Base-by-base conservation (phyloP, 2,113 vertebrate genomes). In the Zeus faber region DNA sequence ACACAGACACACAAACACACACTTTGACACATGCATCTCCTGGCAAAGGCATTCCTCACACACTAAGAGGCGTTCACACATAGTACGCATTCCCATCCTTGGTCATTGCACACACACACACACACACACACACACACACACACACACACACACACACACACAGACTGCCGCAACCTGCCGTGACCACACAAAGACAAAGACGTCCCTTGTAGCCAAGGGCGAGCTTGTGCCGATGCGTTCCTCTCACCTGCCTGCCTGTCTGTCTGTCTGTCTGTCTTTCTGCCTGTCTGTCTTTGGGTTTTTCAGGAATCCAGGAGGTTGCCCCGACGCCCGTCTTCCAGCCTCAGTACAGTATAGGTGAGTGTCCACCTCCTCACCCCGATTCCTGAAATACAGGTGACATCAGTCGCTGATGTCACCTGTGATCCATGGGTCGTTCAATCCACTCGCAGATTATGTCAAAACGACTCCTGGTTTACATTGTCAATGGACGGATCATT, bases 331-430 rank as follows among this genome's bases (percentile, higher is more conserved):
- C 89, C 0, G 65, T 80, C 16, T 91, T 65, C 77, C 88, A 89
- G 47, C 77, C 88, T 41, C 90, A 91, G 25, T 89, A 90, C 84
- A 86, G 83, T 80, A 86, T 88, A 33, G 88, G 90, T 91, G 54
- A 71, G 84, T 22, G 3, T 2, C 17, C 17, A 39, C 17, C 2
- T 45, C 31, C 26, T 29, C 26, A 4, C 26, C 8, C 26, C 26
- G 26, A 29, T n/a, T n/a, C n/a, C n/a, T n/a, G n/a, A n/a, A n/a
- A n/a, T n/a, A n/a, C n/a, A n/a, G n/a, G n/a, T n/a, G n/a, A n/a
- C n/a, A n/a, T n/a, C n/a, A n/a, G n/a, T n/a, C n/a, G n/a, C n/a
- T n/a, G n/a, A n/a, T n/a, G n/a, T n/a, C n/a, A n/a, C n/a, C n/a
- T n/a, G n/a, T n/a, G n/a, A n/a, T n/a, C n/a, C n/a, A n/a, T n/a